Conservation (phyloP, 2,113 vertebrate species). For the Sebastes schlegelii region DNA sequence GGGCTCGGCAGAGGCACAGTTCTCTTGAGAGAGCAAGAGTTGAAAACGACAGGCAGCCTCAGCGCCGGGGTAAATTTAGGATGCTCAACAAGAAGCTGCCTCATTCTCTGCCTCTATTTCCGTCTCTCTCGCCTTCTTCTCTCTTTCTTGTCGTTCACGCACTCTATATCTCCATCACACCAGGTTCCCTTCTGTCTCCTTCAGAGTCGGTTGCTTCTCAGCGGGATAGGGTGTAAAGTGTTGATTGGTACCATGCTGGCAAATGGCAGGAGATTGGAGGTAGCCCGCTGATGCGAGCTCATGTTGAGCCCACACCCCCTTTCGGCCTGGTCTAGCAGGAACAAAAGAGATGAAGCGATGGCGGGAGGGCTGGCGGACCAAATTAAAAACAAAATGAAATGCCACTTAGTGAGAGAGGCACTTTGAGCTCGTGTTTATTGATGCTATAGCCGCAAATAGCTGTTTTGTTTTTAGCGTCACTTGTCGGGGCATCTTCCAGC, state of each 20-base stretch:
- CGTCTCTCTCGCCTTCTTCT: conserved; percentile 26
- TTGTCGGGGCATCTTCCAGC: background rate
- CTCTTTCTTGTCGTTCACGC: conserved; percentile 42
- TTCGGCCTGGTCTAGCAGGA: conserved; percentile 58
- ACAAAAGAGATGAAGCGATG: conserved; percentile 48
- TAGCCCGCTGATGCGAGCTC: conserved; percentile 49
- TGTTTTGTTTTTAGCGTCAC: conserved; percentile 23
- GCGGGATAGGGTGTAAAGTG: conserved; percentile 74
- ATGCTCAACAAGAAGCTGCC: conserved; percentile 51
- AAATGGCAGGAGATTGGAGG: conserved; percentile 71
- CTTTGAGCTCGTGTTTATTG: conserved; percentile 41
- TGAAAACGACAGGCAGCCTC: conserved; percentile 39
- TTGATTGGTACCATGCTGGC: conserved; percentile 82
- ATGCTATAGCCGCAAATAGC: conserved; percentile 27
- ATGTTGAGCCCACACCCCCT: conserved; percentile 51
- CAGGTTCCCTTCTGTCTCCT: conserved; percentile 66
- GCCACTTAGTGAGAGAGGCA: conserved; percentile 19
- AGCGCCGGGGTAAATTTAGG: conserved; percentile 63
- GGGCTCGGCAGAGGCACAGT: conserved; percentile 33
- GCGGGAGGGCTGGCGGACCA: conserved; percentile 11
- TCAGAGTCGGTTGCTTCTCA: conserved; percentile 70
- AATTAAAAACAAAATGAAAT: conserved; percentile 54
- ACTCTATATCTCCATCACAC: conserved; percentile 56
- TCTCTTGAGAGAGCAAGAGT: conserved; percentile 62
- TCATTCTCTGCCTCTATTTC: conserved; percentile 62